Evolutionary conservation across 2,888 invertebrate species (phyloP).

Genomic region (Cantharis nigra): DNA sequence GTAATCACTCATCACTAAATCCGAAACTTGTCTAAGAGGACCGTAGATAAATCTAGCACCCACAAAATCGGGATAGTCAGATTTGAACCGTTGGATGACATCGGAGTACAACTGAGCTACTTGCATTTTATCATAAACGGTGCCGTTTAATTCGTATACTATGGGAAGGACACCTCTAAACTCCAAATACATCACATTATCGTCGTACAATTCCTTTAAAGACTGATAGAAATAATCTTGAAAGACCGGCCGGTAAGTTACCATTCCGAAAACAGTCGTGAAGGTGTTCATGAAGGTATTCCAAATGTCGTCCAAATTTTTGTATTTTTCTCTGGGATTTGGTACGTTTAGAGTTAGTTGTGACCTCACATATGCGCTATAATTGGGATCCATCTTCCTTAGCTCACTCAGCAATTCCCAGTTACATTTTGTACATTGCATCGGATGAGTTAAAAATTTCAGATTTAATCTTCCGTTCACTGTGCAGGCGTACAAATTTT

Average conservation of each 20-base stretch:
- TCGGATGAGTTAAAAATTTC: slow-evolving; percentile 45
- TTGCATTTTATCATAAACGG: slow-evolving; percentile 13
- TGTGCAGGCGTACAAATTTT: slow-evolving; percentile 61
- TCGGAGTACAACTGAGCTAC: slow-evolving; percentile 57
- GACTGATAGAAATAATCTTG: slow-evolving; percentile 69
- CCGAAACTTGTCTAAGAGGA: slow-evolving; percentile 57
- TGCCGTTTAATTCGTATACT: slow-evolving; percentile 71
- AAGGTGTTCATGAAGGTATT: slow-evolving; percentile 63
- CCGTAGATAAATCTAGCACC: slow-evolving; percentile 66
- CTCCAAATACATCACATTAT: slow-evolving; percentile 73
- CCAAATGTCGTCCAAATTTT: slow-evolving; percentile 65
- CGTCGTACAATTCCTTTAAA: slow-evolving; percentile 64
- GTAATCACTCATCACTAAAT: slow-evolving; percentile 44
- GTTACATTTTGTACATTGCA: slow-evolving; percentile 29
- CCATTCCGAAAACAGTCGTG: slow-evolving; percentile 57
- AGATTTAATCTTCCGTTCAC: slow-evolving; percentile 34
- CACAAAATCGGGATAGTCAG: slow-evolving; percentile 61
- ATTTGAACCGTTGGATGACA: slow-evolving; percentile 58
- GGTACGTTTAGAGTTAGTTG: slow-evolving; percentile 62
- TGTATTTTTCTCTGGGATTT: slow-evolving; percentile 58
- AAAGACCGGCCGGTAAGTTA: slow-evolving; percentile 68
- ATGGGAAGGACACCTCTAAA: slow-evolving; percentile 66
- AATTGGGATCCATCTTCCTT: slow-evolving; percentile 37
- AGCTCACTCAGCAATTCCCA: slow-evolving; percentile 59
- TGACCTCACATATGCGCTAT: slow-evolving; percentile 53